These are phyloP conservation scores for Ctenopoma kingsleyae DNA, from an alignment of 2,797 vertebrate genomes.

Conservation along the genomic window DNA sequence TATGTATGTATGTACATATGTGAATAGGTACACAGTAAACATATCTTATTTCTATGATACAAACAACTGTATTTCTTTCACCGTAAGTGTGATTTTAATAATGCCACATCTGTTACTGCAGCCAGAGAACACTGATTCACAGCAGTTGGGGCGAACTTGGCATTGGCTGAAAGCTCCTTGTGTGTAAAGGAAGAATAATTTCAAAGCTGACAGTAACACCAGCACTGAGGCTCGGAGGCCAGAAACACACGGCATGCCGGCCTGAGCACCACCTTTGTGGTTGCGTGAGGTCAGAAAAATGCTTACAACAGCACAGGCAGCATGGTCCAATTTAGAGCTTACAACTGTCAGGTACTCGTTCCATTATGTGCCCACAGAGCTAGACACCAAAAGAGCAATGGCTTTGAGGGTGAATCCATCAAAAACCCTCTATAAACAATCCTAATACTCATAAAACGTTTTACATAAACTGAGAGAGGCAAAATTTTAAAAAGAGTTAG, in stretches of 20 bases:
- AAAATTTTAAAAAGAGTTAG: constrained; percentile 62
- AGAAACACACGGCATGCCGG: constrained; percentile 49
- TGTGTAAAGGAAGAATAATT: constrained; percentile 71
- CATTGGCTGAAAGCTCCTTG: constrained; percentile 69
- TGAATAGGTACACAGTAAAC: neutral
- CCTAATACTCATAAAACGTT: constrained; percentile 68
- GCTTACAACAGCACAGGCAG: constrained; percentile 67
- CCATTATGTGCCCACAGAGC: constrained; percentile 57
- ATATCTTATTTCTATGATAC: neutral
- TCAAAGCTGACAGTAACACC: constrained; percentile 67
- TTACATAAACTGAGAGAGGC: constrained; percentile 68
- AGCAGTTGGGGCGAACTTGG: constrained; percentile 56
- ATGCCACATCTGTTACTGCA: constrained; percentile 65
- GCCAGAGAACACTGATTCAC: constrained; percentile 55
- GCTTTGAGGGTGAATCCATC: constrained; percentile 63
- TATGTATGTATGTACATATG: neutral
- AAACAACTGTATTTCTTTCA: constrained; percentile 18
- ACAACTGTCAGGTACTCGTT: constrained; percentile 67
- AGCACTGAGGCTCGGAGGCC: constrained; percentile 50
- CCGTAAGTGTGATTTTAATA: constrained; percentile 50
- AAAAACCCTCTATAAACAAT: constrained; percentile 67
- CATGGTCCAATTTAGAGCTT: constrained; percentile 62
- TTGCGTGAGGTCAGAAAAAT: constrained; percentile 74
- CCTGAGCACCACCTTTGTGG: constrained; percentile 57
- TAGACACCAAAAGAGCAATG: constrained; percentile 55